Evolutionary conservation across 1,140 invertebrate genomes (phyloP), one percentile per base, ranked within the genome.

Genomic region (Dendroctonus valens): DNA sequence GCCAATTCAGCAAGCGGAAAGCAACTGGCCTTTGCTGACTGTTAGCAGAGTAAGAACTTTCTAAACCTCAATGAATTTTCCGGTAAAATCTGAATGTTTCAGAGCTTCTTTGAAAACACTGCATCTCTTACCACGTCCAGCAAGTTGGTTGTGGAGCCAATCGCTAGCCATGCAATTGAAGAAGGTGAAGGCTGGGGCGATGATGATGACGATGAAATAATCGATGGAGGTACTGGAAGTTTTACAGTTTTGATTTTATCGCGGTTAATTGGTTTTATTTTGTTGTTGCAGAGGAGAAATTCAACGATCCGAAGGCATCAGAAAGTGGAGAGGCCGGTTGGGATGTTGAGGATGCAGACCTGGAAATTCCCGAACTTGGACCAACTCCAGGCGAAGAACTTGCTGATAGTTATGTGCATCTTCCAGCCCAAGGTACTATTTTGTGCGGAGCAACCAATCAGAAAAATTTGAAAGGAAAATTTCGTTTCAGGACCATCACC

Each of bases 1-100:
- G 26, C 97, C 97, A 0, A 88, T 98, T 41, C 87, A 88, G 54
- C 89, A 90, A 72, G 88, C 89, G 3, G 93, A 97, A 78, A 89
- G 87, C 48, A 99, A 99, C 77, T 99, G 98, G 98, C 97, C 98
- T 0, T 79, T 98, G 8, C 79, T 99, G 2, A 96, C 95, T 3
- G 90, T 97, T 5, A 93, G 72, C 92, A 0, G 87, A 81, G 83
- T 84, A 74, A 77, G 78, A 46, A 46, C 44, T 46, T 46, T 2
- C 12, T 46, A 11, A 2, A 1, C 26, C 26, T 26, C 26, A 26
- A 26, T 26, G 26, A 26, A 26, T 3, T 26, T 26, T 26, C 26
- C n/a, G n/a, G 11, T 44, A 26, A 46, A 44, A 11, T 26, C 6
- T 9, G 15, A 37, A 37, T 68, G 59, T 69, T 68, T 39, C 78